Percentiles rank a stretch among this genome's conserved stretches.
Conservation (phyloP, 1,140 invertebrate genomes). For the Papilio xuthus region DNA sequence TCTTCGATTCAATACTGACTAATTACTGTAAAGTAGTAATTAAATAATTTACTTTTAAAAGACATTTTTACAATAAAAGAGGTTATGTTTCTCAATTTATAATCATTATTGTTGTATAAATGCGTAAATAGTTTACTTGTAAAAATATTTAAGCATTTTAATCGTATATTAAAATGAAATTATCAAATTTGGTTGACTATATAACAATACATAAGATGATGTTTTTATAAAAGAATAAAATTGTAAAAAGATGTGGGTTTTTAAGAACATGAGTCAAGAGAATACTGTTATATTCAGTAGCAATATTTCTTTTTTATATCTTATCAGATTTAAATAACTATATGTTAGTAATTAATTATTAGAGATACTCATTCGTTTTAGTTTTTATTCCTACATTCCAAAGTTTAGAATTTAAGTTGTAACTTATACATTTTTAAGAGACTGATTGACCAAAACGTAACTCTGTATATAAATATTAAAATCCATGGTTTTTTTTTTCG, state of each 20-base stretch:
- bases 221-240: background rate
- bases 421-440: conserved; percentile 50
- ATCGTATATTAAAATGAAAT: too few relatives aligned
- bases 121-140: background rate
- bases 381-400: conserved; percentile 50
- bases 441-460: conserved; percentile 55
- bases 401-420: conserved; percentile 45
- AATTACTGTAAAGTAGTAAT: background rate
- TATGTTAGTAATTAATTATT: conserved; percentile 3
- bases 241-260: background rate
- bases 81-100: background rate
- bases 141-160: background rate
- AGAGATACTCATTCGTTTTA: conserved; percentile 49
- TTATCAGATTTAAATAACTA: background rate
- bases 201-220: background rate
- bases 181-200: too few relatives aligned
- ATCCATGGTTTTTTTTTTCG: conserved; percentile 28
- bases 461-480: conserved; percentile 44
- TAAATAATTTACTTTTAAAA: background rate
- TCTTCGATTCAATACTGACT: background rate
- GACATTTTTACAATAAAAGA: background rate
- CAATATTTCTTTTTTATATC: conserved; percentile 22
- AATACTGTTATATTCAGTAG: conserved; percentile 14
- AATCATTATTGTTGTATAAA: background rate
- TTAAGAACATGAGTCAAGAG: conserved; percentile 20